Base-by-base conservation (phyloP, 37 sponge, comb jelly and placozoan species). In the Haliclona indistincta region DNA sequence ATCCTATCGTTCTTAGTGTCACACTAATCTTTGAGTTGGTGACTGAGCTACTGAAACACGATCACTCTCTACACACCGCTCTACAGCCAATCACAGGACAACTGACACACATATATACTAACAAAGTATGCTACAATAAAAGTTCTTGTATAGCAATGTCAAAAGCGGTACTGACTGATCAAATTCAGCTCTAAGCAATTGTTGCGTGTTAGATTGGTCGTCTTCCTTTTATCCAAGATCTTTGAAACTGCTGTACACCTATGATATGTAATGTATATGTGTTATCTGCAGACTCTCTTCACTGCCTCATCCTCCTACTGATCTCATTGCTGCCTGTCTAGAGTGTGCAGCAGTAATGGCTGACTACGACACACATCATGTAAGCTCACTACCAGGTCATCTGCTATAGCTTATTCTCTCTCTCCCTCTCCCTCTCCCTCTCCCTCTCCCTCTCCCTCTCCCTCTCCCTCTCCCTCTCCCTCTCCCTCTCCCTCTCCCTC, bases 301-400 rank as follows among this genome's bases (percentile, higher is more conserved):
- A 28, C 64, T 76, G 17, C 86, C 86, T 11, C 28, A 67, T 30
- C 91, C 86, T 0, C 86, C 91, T 6, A 30, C 45, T 20, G 29
- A 55, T 17, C 63, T 90, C 17, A 20, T 90, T 32, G 81, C 91
- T n/a, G 64, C 76, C 43, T 75, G 86, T 64, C 62, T 90, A n/a
- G 34, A 80, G 44, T 84, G 86, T 47, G 20, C 81, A 2, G 75
- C 82, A n/a, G 85, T 78, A 45, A 75, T 78, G 54, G 63, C 74
- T 7, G 64, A 74, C n/a, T 42, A 70, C 29, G 43, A 68, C 10
- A 28, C 60, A 3, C 4, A 55, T 17, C 32, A 49, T 20, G 17
- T 20, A 20, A 20, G 17, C 17, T 20, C 53, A 49, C 53, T 49
- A 17, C 17, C 53, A 17, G 17, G 53, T 17, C 13, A 20, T 49